Base-by-base conservation (phyloP, 2,888 invertebrate genomes). In the Synergus itoensis region DNA sequence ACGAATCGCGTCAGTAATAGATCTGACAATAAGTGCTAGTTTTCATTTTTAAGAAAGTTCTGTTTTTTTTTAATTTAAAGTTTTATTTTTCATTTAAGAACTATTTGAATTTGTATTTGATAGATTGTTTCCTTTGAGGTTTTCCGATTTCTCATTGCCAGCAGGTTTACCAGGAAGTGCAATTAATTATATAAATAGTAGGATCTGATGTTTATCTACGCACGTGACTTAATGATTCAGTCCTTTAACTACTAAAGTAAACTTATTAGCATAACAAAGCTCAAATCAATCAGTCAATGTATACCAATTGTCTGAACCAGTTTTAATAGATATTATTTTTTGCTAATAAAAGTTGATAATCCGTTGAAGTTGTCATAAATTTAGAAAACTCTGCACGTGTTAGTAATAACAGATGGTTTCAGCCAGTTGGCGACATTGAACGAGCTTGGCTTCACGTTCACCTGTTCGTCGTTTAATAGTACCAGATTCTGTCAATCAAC, bases 1-100 rank as follows among this genome's bases (percentile, higher is more conserved):
- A 80, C 77, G 76, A 21, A 76, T 73, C 53, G 69, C 76, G 80
- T 83, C 81, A 83, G 80, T 81, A 81, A 83, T 83, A 83, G 81
- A 79, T 48, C 69, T 43, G 21, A 67, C 67, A 67, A 14, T 45
- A 67, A 69, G 8, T 43, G 21, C 28, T 69, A 9, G 21, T 69
- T 69, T 16, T 45, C 8, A 11, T 21, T 67, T 43, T 45, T 40
- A 18, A 18, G 11, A 16, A 65, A 11, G 21, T 60, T 60, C 28
- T 28, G 2, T 28, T 62, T 28, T 62, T 28, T 62, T 21, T 18
- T 28, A 11, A 28, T 11, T 21, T 43, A 1, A 2, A 43, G 4
- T 18, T 65, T 65, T 21, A 11, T 65, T 43, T 12, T 21, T 67
- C 14, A 21, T 18, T 67, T 43, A 16, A 4, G 16, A 48, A 48